A percentile compares a stretch with the other conserved stretches of the same genome.
Evolutionary conservation across 2,888 invertebrate genomes (phyloP).

Genomic region (Eupithecia pulchellata): DNA sequence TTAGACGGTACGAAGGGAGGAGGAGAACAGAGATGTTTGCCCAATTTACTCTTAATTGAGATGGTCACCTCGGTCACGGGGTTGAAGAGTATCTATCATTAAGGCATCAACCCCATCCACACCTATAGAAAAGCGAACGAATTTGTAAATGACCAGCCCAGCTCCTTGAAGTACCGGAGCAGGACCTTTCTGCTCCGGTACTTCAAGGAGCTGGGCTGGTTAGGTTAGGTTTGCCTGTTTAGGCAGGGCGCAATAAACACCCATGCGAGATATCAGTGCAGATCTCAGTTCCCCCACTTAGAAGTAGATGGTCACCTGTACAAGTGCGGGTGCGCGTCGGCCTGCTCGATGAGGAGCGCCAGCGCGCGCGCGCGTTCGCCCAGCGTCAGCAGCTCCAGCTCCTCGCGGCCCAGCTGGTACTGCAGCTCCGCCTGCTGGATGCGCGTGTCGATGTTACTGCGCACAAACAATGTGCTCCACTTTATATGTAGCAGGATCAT

Average conservation of each 20-base stretch:
- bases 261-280: no score
- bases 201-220: no score
- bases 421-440: constrained; percentile 96
- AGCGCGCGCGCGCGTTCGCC: constrained; percentile 93
- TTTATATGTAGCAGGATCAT: background rate
- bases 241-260: no score
- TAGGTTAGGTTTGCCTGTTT: no score
- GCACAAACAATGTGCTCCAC: constrained; percentile 41
- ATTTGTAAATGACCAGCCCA: no score
- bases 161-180: no score
- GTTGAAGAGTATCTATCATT: no score
- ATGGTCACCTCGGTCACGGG: no score
- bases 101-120: no score
- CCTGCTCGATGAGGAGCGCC: constrained; percentile 90
- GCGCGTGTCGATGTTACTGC: constrained; percentile 94
- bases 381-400: constrained; percentile 92
- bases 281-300: no score
- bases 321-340: constrained; percentile 83
- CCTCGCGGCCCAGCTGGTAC: constrained; percentile 94
- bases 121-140: no score
- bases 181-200: no score
- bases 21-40: background rate
- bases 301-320: constrained; percentile 78
- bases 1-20: background rate
- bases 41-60: background rate